Conservation (phyloP, 37 sponge, comb jelly and placozoan species). For the Axinella damicornis region DNA sequence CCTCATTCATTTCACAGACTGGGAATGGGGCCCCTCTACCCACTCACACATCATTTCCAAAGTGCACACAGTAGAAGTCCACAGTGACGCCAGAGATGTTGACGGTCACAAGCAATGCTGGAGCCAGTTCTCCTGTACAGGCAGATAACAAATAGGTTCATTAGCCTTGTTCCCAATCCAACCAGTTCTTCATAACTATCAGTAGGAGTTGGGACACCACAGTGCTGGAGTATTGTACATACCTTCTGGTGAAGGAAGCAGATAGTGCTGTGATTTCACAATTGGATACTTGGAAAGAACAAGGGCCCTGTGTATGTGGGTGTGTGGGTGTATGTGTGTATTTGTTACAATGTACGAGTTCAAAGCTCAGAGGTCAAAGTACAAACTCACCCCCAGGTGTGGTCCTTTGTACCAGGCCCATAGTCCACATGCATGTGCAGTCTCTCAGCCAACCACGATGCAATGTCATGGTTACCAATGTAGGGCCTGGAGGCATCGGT, state of each 20-base stretch:
- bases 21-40: too few relatives aligned
- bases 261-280: conserved; percentile 52
- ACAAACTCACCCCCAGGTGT: conserved; percentile 64
- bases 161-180: too few relatives aligned
- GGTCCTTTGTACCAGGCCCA: conserved; percentile 49
- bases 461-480: conserved; percentile 62
- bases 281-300: conserved; percentile 72
- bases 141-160: background rate
- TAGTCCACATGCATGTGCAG: conserved; percentile 65
- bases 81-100: conserved; percentile 57
- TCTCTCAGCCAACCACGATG: conserved; percentile 57
- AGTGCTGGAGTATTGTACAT: too few relatives aligned
- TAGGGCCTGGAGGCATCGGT: conserved; percentile 60
- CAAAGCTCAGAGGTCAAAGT: background rate
- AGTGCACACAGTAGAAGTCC: conserved; percentile 59
- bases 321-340: background rate
- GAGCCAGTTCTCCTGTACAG: conserved; percentile 57
- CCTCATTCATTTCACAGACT: too few relatives aligned
- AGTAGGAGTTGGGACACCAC: too few relatives aligned
- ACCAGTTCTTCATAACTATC: too few relatives aligned
- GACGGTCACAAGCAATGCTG: conserved; percentile 61
- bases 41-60: conserved; percentile 74
- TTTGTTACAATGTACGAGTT: background rate
- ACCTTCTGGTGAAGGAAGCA: conserved; percentile 73
- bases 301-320: conserved; percentile 13